Evolutionary conservation across 2,113 vertebrate species (phyloP), one percentile per base, ranked within the genome.

Genomic region (Limanda limanda): DNA sequence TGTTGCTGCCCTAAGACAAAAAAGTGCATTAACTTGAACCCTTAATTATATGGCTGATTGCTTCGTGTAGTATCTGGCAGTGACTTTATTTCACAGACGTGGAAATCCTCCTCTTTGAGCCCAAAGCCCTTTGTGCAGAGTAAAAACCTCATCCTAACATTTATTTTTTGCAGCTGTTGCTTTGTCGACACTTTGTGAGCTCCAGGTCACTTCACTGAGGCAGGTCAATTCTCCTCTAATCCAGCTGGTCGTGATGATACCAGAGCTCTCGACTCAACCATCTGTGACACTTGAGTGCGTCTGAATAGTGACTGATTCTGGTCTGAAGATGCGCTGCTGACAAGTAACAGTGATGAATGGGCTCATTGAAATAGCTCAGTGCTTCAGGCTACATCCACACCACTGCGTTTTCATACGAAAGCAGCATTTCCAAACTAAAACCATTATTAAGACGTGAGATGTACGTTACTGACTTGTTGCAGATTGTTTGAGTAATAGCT

Each of bases 131-230:
- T 71, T 68, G 12, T 58, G 51, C 45, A 27, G 23, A 52, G 23
- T 15, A 21, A 71, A 79, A 85, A 65, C 60, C n/a, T 31, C 67
- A 71, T 75, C 71, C 57, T 12, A 4, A 31, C 42, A 15, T 12
- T 31, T 14, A 23, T 62, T 56, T 48, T 68, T 40, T 55, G 48
- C 71, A 65, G 64, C 51, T 73, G 55, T 67, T 71, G 71, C 82
- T 70, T 73, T 51, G 56, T 67, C 66, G 42, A 76, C 73, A 71
- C 56, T 77, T 78, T 57, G 14, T 45, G 18, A 37, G 21, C 57
- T 76, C 68, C 15, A 57, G 70, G 66, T 80, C 79, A 78, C 24
- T 60, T 64, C 48, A 51, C 71, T 35, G 57, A 72, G 62, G 74
- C 42, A 17, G 45, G 61, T 78, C 42, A 37, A 23, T 68, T 71